A percentile compares a stretch with the other conserved stretches of the same genome.
Conservation (phyloP, 2,113 vertebrate genomes). For the Macheiramphus alcinus region DNA sequence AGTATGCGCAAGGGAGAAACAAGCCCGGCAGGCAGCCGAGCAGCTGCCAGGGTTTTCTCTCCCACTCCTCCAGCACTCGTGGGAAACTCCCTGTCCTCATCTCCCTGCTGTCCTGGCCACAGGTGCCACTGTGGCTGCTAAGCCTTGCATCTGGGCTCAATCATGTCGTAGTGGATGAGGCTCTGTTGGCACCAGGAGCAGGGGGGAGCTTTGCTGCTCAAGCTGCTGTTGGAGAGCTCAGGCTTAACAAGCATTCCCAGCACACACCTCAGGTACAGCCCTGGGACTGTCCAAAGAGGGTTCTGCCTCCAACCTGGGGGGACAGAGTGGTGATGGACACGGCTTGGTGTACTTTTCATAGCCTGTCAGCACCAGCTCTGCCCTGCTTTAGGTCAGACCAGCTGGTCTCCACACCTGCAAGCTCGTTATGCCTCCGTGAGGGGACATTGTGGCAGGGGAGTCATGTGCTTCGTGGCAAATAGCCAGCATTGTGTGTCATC, state of each 20-base stretch:
- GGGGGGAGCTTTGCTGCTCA: neutral
- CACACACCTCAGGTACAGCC: accelerated
- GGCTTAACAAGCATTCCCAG: neutral
- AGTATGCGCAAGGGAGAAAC: neutral
- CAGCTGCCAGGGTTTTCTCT: neutral
- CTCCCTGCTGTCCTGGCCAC: neutral
- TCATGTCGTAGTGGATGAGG: accelerated
- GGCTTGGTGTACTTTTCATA: neutral
- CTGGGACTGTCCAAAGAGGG: neutral
- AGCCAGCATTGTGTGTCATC: neutral
- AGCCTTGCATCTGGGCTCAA: neutral
- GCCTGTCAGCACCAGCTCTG: neutral
- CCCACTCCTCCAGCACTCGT: accelerated
- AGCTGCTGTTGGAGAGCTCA: neutral
- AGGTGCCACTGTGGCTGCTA: neutral
- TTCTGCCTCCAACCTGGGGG: neutral
- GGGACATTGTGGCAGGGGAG: neutral
- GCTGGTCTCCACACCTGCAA: neutral
- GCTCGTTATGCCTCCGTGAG: neutral
- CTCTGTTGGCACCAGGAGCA: neutral
- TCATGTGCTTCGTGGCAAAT: accelerated
- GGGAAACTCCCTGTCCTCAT: no score
- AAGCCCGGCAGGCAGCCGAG: no score
- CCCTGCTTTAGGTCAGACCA: neutral
- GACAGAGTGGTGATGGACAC: accelerated